Evolutionary conservation across 2,888 invertebrate species (phyloP), one percentile per base, ranked within the genome.

Genomic region (Xestobium rufovillosum): DNA sequence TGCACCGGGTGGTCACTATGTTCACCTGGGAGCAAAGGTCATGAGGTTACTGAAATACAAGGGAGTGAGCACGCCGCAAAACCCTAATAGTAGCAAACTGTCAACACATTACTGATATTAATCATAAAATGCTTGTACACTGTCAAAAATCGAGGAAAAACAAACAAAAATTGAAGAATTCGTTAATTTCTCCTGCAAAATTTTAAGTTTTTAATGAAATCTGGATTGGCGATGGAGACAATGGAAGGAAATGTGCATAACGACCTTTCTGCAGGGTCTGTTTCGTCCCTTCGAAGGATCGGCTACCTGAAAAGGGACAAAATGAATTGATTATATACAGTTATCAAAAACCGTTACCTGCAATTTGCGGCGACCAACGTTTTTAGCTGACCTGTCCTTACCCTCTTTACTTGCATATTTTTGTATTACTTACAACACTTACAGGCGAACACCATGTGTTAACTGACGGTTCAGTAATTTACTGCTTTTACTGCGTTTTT

Each of bases 21-120:
- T 48, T 56, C 60, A 60, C 60, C 60, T 60, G 60, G 55, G 53
- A 49, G 49, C 55, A 53, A 38, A 57, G 62, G 53, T 57, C 55
- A 40, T 49, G 39, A 40, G 51, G 50, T 49, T 44, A 48, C 33
- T 23, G 46, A 51, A 49, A 53, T 58, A 63, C 61, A 63, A 57
- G 63, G 65, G 65, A 63, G 65, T 63, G 64, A 65, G 63, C 64
- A 65, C 54, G 62, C 65, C 65, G 52, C 65, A 65, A 60, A 61
- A 57, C 64, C 63, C 62, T 63, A 65, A 63, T 65, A 61, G 60
- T 59, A 60, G 57, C 61, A 56, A 60, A 57, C 60, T 66, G 66
- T 66, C 66, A 66, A 66, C 66, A 66, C 66, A 66, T 60, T 54
- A 51, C 59, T 43, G 65, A 66, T 65, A 66, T 66, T 63, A 66